Evolutionary conservation across 2,113 vertebrate species (phyloP).

Genomic region (Oncorhynchus keta): DNA sequence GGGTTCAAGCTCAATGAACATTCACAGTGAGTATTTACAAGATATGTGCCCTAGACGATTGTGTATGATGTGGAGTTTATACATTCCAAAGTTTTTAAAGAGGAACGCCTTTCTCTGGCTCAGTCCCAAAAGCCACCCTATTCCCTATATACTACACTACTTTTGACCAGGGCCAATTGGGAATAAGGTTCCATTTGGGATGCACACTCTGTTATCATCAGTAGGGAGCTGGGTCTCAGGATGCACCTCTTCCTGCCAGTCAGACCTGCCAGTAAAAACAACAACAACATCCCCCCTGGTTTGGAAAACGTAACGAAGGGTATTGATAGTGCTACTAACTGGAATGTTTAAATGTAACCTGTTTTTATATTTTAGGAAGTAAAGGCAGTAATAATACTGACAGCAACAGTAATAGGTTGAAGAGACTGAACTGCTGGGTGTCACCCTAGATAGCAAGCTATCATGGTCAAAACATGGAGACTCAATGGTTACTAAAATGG

Average conservation of each 20-base stretch:
- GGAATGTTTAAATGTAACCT: slow-evolving; percentile 17
- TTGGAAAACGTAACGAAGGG: background rate
- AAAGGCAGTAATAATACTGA: background rate
- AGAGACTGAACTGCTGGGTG: too few species aligned
- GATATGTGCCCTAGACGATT: background rate
- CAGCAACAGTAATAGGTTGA: background rate
- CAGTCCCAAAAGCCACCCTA: background rate
- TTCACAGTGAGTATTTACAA: background rate
- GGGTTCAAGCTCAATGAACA: background rate
- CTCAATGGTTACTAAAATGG: too few species aligned
- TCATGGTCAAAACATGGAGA: too few species aligned
- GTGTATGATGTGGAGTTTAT: background rate
- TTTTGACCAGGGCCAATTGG: too few species aligned
- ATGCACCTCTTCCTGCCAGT: background rate
- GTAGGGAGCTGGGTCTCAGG: background rate
- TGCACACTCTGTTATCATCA: too few species aligned
- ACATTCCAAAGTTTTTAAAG: background rate
- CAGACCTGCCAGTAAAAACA: background rate
- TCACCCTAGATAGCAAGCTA: too few species aligned
- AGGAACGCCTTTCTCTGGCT: background rate
- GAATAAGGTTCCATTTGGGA: too few species aligned
- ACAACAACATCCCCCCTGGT: background rate
- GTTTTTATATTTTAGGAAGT: background rate
- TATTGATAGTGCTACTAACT: slow-evolving; percentile 43
- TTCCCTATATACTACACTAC: background rate